Percentiles rank a stretch among this genome's conserved stretches.
phyloP scores from a whole-genome alignment of 2,113 vertebrate species.

The Verasper variegatus region DNA sequence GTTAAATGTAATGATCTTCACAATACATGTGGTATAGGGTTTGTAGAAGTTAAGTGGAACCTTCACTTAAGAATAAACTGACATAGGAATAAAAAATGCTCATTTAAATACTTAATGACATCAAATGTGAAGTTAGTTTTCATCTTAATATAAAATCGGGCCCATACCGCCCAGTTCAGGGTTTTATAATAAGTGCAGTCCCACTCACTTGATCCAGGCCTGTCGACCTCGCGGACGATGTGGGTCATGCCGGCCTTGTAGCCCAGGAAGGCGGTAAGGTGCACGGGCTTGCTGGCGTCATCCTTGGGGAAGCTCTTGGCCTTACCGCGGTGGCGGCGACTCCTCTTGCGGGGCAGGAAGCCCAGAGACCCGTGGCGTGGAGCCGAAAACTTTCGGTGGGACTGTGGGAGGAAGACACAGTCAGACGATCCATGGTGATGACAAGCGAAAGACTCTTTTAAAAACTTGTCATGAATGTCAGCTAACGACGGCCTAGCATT shows the following conservation, averaged over 20 bases:
- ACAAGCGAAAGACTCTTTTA: not conserved
- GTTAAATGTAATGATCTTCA: no score
- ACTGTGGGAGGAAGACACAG: conserved; percentile 70
- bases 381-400: conserved; percentile 98
- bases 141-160: no score
- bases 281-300: conserved; percentile 93
- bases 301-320: conserved; percentile 99
- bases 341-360: conserved; percentile 96
- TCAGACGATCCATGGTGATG: not conserved
- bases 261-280: conserved; percentile 95
- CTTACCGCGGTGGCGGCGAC: conserved; percentile 93
- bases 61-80: no score
- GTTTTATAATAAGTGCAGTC: no score
- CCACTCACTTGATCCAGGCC: conserved; percentile 94
- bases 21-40: no score
- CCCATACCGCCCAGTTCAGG: no score
- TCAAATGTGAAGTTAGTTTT: no score
- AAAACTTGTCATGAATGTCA: no score
- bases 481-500: not conserved
- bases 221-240: conserved; percentile 95
- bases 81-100: no score
- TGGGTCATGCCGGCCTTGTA: conserved; percentile 99
- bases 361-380: conserved; percentile 96
- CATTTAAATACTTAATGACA: no score
- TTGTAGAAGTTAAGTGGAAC: no score